Percentiles rank a stretch among this genome's conserved stretches.
Evolutionary conservation across 2,888 invertebrate genomes (phyloP).

Genomic region (Trypoxylon attenuatum): DNA sequence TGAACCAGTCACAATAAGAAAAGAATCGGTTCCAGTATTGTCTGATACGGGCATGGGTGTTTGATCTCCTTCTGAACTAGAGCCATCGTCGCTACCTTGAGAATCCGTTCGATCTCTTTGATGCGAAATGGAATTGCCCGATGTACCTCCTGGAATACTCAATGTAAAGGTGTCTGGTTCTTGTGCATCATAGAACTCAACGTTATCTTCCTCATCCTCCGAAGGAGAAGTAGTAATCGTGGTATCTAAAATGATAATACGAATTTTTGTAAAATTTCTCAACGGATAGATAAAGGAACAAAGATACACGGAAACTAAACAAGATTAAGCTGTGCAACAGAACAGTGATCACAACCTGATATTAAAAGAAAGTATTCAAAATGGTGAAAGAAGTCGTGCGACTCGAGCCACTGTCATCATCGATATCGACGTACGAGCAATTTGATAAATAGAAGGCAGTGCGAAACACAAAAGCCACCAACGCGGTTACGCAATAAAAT

Average conservation of each 20-base stretch:
- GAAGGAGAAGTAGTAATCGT: constrained; percentile 75
- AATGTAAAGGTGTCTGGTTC: constrained; percentile 73
- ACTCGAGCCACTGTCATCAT: neutral
- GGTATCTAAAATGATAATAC: constrained; percentile 59
- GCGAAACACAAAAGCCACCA: constrained; percentile 6
- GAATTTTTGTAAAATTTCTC: neutral
- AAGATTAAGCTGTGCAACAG: constrained; percentile 23
- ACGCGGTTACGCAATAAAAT: constrained; percentile 26
- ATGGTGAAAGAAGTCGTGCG: constrained; percentile 3
- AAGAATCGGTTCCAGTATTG: constrained; percentile 59
- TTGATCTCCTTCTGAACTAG: constrained; percentile 72
- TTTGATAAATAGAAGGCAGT: neutral
- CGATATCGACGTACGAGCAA: constrained; percentile 6
- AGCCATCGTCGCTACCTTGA: constrained; percentile 73
- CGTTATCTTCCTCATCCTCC: constrained; percentile 79
- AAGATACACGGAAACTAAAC: constrained; percentile 16
- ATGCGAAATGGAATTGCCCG: constrained; percentile 63
- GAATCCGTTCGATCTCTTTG: constrained; percentile 69
- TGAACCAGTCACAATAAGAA: constrained; percentile 66
- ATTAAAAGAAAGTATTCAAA: constrained; percentile 6
- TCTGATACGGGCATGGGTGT: constrained; percentile 64
- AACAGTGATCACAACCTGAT: constrained; percentile 23
- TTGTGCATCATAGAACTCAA: constrained; percentile 79
- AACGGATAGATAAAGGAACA: neutral
- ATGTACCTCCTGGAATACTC: constrained; percentile 62